Evolutionary conservation across 2,888 invertebrate genomes (phyloP), one percentile per base, ranked within the genome.

Genomic region (Trissonchulus latispiculum): DNA sequence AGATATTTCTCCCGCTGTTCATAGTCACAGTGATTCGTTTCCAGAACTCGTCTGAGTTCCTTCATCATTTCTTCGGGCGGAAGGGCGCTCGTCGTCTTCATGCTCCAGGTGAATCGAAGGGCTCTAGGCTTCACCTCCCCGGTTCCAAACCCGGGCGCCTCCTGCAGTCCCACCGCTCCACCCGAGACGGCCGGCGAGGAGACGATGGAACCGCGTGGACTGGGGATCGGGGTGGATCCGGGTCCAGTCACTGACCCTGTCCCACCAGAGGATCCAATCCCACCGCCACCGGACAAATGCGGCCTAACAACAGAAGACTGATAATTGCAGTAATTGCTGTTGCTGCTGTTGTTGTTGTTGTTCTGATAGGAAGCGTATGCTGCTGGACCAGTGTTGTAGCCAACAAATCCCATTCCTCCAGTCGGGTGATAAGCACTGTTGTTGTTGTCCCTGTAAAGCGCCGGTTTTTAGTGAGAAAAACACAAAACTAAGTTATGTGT

Each of bases 61-160:
- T 93, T 91, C 95, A 99, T 97, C 84, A 99, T 99, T 85, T 97
- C 97, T 84, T 94, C 93, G 68, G 99, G 99, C 85, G 97, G 94
- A 85, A 97, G 88, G 72, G 95, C 93, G 77, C 95, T 95, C 68
- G 99, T 99, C 70, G 99, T 99, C 88, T 99, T 99, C 99, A 99
- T 99, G 83, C 95, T 96, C 97, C 99, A 99, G 75, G 99, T 99
- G 87, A 99, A 70, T 28, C 72, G 66, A 15, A 71, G 37, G 29
- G 36, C 36, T 28, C 72, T 61, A 3, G 72, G 72, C 37, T 71
- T 37, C 71, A 71, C 36, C 29, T 70, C 74, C 59, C 37, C 62
- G 36, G 70, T 71, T n/a, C n/a, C n/a, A n/a, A n/a, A n/a, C n/a
- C n/a, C n/a, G n/a, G n/a, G n/a, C 28, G 70, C 23, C 32, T 2